A percentile compares a stretch with the other conserved stretches of the same genome.
phyloP scores from a whole-genome alignment of 2,888 invertebrate species.

The Netelia inedita region DNA sequence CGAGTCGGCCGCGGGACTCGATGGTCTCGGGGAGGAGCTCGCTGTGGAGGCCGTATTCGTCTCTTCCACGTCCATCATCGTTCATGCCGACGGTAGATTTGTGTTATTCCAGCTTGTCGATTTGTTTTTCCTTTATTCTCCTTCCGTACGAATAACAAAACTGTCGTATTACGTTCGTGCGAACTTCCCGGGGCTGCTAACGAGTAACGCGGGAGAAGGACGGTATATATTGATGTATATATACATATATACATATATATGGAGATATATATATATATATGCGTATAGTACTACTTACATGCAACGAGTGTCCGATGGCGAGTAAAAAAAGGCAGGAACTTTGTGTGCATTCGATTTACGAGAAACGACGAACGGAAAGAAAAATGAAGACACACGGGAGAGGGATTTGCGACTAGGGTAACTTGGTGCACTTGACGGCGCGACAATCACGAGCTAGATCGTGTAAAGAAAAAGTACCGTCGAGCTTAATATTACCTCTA shows the following conservation, averaged over 20 bases:
- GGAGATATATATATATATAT: too few species aligned
- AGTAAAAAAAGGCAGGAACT: neutral
- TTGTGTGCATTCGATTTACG: neutral
- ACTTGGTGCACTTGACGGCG: neutral
- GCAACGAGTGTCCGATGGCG: neutral
- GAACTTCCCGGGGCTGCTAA: neutral
- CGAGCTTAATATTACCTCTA: neutral
- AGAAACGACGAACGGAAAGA: neutral
- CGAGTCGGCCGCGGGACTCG: constrained; percentile 83
- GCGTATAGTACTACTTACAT: too few species aligned
- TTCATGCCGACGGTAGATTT: constrained; percentile 78
- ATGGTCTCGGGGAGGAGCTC: constrained; percentile 84
- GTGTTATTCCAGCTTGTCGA: constrained; percentile 51
- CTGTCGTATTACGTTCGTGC: neutral
- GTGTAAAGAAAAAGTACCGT: neutral
- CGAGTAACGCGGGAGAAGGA: neutral
- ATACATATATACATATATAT: neutral
- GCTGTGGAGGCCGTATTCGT: constrained; percentile 83
- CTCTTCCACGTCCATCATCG: constrained; percentile 84
- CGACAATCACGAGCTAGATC: neutral
- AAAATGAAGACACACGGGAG: neutral
- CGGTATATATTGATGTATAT: neutral
- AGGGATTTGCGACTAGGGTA: neutral
- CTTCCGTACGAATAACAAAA: neutral
- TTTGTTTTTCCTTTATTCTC: neutral